Evolutionary conservation across 2,113 vertebrate species (phyloP).

Genomic region (Notarius quadriscutis): DNA sequence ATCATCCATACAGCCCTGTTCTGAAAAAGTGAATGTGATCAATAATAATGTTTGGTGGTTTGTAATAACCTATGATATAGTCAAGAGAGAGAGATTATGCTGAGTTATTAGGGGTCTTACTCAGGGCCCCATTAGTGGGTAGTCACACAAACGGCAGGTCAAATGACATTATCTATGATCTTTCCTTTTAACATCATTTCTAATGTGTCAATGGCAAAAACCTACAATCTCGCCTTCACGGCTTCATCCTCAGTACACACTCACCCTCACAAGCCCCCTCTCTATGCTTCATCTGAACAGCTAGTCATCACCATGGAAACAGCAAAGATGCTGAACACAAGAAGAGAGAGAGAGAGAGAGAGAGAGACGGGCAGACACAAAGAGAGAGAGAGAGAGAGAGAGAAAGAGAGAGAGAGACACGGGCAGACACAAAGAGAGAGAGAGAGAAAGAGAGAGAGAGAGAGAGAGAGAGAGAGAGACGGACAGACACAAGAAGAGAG

Average conservation of each 20-base stretch:
- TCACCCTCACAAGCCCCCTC: conserved; percentile 40
- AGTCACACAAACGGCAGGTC: too few relatives aligned
- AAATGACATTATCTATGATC: not conserved
- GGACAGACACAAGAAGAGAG: conserved; percentile 54
- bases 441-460: conserved; percentile 48
- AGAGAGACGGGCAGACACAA: conserved; percentile 2
- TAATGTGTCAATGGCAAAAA: conserved; percentile 63
- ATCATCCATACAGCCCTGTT: not conserved
- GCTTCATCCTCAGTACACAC: conserved; percentile 25
- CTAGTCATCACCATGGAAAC: conserved; percentile 73
- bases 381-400: conserved; percentile 50
- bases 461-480: conserved; percentile 52
- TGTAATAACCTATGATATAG: too few relatives aligned
- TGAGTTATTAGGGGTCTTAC: not conserved
- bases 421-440: conserved; percentile 54
- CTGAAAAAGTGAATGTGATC: not conserved
- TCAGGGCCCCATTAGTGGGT: not conserved
- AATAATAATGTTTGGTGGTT: not conserved
- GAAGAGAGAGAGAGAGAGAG: conserved; percentile 53
- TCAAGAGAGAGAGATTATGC: not conserved
- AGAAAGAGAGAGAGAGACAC: conserved; percentile 43
- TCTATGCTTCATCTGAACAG: conserved; percentile 57
- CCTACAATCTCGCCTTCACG: conserved; percentile 56
- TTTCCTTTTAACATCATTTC: conserved; percentile 8
- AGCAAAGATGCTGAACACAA: conserved; percentile 69